Base-by-base conservation (phyloP, 2,797 vertebrate genomes). In the Prunella strophiata region DNA sequence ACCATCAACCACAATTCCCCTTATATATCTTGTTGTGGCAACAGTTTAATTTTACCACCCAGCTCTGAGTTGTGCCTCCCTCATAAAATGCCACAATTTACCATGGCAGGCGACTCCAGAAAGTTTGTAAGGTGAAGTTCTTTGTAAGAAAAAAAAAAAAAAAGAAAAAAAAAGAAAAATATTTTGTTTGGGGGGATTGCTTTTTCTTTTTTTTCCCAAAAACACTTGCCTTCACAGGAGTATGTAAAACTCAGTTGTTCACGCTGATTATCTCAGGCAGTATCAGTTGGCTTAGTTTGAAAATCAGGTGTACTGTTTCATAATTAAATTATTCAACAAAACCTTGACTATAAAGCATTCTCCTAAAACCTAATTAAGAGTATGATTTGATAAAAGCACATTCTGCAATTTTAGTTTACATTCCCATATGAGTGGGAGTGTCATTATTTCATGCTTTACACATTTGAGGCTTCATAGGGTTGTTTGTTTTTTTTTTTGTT, bases 241-340 rank as follows among this genome's bases (percentile, higher is more conserved):
- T 70, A 73, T 47, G 42, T 57, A 79, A 71, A 84, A 93, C 22
- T 45, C 51, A 55, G 38, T 78, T 88, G 75, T 65, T 96, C 48
- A 32, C 32, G 55, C 48, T 36, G 51, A 91, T 77, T 91, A 93
- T 89, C 87, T 94, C 75, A 45, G 6, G 36, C 58, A 72, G 72
- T 77, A 91, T 91, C 80, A 80, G 77, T 77, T 91, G 84, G 82
- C 85, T 97, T 91, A 66, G 85, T 94, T 94, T 91, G 71, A 96
- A 96, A 97, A 96, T 97, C 93, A 96, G 97, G 91, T 95, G 85
- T 89, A 88, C 89, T 86, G 77, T 92, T 96, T 90, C 91, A 81
- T 97, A 97, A 97, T 96, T 94, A 89, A 95, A 96, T 97, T 95
- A 94, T 94, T 97, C 89, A 95, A 91, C 52, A 78, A 83, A 78